These are phyloP conservation scores for Coenonympha arcania DNA, from an alignment of 2,888 invertebrate species.

Conservation along the genomic window DNA sequence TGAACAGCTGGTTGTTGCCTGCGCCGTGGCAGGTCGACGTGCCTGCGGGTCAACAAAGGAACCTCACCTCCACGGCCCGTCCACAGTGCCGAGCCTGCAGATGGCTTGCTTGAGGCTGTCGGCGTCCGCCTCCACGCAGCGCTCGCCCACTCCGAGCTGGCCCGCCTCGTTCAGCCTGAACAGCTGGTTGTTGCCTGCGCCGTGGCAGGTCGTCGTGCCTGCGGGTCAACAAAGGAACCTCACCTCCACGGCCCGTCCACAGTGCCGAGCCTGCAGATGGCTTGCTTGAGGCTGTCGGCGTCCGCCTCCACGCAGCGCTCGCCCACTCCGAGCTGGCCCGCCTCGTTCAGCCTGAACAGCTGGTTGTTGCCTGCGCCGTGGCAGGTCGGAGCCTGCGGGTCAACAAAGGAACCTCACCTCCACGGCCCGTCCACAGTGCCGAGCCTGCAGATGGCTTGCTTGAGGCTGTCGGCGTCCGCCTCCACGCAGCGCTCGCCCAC, in stretches of 20 bases:
- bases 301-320: slow-evolving; percentile 96
- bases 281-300: slow-evolving; percentile 87
- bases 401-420: slow-evolving; percentile 59
- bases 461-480: slow-evolving; percentile 87
- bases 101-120: slow-evolving; percentile 91
- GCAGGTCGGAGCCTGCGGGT: slow-evolving; percentile 81
- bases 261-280: slow-evolving; percentile 92
- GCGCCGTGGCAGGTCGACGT: slow-evolving; percentile 94
- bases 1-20: slow-evolving; percentile 94
- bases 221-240: not conserved
- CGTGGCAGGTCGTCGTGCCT: slow-evolving; percentile 91
- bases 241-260: slow-evolving; percentile 94
- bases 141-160: slow-evolving; percentile 95
- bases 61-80: slow-evolving; percentile 88
- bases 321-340: slow-evolving; percentile 95
- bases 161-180: slow-evolving; percentile 94
- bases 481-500: slow-evolving; percentile 97
- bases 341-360: slow-evolving; percentile 91
- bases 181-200: slow-evolving; percentile 94
- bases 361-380: slow-evolving; percentile 97
- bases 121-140: slow-evolving; percentile 92
- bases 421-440: slow-evolving; percentile 97
- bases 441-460: slow-evolving; percentile 90
- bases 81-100: slow-evolving; percentile 92
- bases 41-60: slow-evolving; percentile 35